Evolutionary conservation across 2,888 invertebrate species (phyloP), one percentile per base, ranked within the genome.

Genomic region (Steinernema scapterisci): DNA sequence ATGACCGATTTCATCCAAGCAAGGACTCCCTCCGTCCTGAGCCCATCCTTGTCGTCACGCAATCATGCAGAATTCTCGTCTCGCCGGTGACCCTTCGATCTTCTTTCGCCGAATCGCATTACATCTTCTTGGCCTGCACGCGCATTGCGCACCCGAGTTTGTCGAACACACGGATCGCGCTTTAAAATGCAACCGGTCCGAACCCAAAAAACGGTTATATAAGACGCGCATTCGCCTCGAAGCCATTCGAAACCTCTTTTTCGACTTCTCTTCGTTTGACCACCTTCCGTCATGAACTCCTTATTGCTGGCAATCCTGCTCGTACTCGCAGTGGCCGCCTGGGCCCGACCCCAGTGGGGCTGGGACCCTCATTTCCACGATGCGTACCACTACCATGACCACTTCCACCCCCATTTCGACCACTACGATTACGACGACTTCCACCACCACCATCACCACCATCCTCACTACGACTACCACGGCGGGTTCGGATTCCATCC

Each of bases 161-260:
- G 48, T 48, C 48, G 48, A 48, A 48, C 48, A 48, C 48, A 19
- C 48, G 13, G 5, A 19, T n/a, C 16, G 19, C 27, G 63, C 31
- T 63, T 31, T 63, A 27, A 31, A 31, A 6, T 27, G 19, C 27
- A 63, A 63, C 63, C 63, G 63, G 63, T 63, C 63, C 63, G 16
- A 63, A 31, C 31, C 9, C 6, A 31, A 48, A 54, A 54, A 21
- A 13, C 31, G 63, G 7, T 16, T 27, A 63, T 63, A 63, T 31
- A 63, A 63, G 63, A 27, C 27, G 13, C 63, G 31, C 48, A n/a
- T 5, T n/a, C 16, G 16, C n/a, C 48, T 16, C 48, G 48, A 48
- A 16, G 16, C 3, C 16, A n/a, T 48, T 19, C 16, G 48, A 48
- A 19, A 5, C 19, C 13, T 48, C 19, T 48, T 48, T 19, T 48